These are phyloP conservation scores for Pycnomerus fuliginosus DNA, from an alignment of 2,888 invertebrate species.

Conservation along the genomic window DNA sequence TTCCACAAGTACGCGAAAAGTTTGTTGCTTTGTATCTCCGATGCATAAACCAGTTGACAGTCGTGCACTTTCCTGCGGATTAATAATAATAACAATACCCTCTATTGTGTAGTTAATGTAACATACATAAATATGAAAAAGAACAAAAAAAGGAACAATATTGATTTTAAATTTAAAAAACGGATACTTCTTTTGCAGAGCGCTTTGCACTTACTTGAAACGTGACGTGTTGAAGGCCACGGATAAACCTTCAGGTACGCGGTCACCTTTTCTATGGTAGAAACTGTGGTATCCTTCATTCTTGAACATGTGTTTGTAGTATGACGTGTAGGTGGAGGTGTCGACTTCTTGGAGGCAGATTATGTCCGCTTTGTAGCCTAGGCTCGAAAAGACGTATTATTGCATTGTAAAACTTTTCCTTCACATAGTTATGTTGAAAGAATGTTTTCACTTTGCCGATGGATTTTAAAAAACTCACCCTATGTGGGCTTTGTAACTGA, in stretches of 20 bases:
- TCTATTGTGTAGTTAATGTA: too few species aligned
- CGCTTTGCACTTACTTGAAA: slow-evolving; percentile 71
- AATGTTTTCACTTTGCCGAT: too few species aligned
- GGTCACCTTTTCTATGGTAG: slow-evolving; percentile 71
- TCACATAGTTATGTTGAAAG: neutral
- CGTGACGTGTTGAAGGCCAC: slow-evolving; percentile 72
- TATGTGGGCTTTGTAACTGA: too few species aligned
- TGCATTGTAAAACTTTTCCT: too few species aligned
- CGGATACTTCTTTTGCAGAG: too few species aligned
- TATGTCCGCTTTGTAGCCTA: slow-evolving; percentile 87
- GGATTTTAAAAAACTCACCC: too few species aligned
- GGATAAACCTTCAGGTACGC: slow-evolving; percentile 78
- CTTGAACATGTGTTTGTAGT: slow-evolving; percentile 63
- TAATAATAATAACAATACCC: too few species aligned
- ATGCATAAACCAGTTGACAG: slow-evolving; percentile 58
- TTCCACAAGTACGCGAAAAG: slow-evolving; percentile 60
- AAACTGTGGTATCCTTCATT: slow-evolving; percentile 60
- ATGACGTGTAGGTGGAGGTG: slow-evolving; percentile 67
- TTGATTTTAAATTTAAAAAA: too few species aligned
- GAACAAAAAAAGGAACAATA: neutral
- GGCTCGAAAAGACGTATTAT: too few species aligned
- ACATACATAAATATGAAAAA: too few species aligned
- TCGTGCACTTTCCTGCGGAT: slow-evolving; percentile 17
- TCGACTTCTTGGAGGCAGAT: slow-evolving; percentile 95
- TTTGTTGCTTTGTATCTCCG: slow-evolving; percentile 57